Evolutionary conservation across 1,140 invertebrate species (phyloP).

Genomic region (Colletes latitarsis): DNA sequence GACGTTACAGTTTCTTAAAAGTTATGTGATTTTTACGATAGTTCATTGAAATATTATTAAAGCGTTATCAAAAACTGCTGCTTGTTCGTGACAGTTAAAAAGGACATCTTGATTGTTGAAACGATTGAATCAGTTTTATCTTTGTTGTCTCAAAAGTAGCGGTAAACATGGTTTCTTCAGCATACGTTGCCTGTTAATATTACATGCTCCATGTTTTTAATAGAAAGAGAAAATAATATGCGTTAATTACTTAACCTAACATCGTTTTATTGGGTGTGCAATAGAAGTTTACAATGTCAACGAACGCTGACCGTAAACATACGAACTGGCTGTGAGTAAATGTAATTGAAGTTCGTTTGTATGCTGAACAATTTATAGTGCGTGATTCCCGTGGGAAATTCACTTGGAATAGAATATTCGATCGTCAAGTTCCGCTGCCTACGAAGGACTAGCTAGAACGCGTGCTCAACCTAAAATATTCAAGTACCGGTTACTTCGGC

Average conservation of each 20-base stretch:
- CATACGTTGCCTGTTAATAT: constrained; percentile 11
- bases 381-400: constrained; percentile 45
- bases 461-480: constrained; percentile 27
- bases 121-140: constrained; percentile 6
- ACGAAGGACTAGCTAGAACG: background rate
- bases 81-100: background rate
- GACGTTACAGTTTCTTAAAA: background rate
- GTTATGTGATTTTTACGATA: background rate
- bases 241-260: constrained; percentile 6
- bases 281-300: background rate
- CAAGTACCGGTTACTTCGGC: constrained; percentile 16
- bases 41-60: background rate
- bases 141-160: constrained; percentile 5
- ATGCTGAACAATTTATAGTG: constrained; percentile 12
- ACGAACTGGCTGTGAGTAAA: constrained; percentile 20
- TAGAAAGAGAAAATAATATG: background rate
- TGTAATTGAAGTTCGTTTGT: constrained; percentile 7
- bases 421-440: background rate
- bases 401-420: constrained; percentile 31
- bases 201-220: background rate
- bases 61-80: constrained; percentile 13
- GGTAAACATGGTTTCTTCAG: background rate
- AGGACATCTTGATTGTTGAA: background rate
- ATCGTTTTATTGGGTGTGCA: background rate
- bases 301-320: background rate